A percentile compares a stretch with the other conserved stretches of the same genome.
phyloP scores from a whole-genome alignment of 1,140 invertebrate genomes.

The Elysia chlorotica region DNA sequence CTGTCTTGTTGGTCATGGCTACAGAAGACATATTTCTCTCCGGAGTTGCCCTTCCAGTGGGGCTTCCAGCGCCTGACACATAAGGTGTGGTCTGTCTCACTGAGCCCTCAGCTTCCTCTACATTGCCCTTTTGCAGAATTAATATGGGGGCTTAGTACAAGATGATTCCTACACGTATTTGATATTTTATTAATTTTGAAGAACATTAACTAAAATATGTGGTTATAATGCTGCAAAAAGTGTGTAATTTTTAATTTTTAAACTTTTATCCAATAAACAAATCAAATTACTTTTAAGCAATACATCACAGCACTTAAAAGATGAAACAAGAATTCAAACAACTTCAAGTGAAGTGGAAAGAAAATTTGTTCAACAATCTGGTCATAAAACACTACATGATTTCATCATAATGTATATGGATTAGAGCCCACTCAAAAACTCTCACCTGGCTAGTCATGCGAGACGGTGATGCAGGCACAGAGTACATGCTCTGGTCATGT shows the following conservation, averaged over 20 bases:
- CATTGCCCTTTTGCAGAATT: conserved; percentile 29
- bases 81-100: conserved; percentile 36
- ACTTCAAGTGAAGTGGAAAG: too few relatives aligned
- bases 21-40: conserved; percentile 44
- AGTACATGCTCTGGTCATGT: conserved; percentile 52
- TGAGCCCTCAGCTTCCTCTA: conserved; percentile 47
- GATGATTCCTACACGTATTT: background rate
- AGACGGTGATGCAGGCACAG: conserved; percentile 47
- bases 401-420: too few relatives aligned
- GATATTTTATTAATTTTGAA: conserved; percentile 1
- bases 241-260: too few relatives aligned
- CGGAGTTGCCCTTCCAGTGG: conserved; percentile 21
- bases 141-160: background rate
- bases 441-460: conserved; percentile 51
- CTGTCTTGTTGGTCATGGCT: conserved; percentile 42
- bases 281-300: too few relatives aligned
- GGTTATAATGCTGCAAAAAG: too few relatives aligned
- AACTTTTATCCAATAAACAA: too few relatives aligned
- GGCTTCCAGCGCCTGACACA: conserved; percentile 12
- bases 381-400: background rate
- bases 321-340: too few relatives aligned
- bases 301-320: too few relatives aligned
- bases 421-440: too few relatives aligned
- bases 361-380: too few relatives aligned
- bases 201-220: too few relatives aligned